Evolutionary conservation across 2,888 invertebrate genomes (phyloP).

Genomic region (Callosobruchus maculatus): DNA sequence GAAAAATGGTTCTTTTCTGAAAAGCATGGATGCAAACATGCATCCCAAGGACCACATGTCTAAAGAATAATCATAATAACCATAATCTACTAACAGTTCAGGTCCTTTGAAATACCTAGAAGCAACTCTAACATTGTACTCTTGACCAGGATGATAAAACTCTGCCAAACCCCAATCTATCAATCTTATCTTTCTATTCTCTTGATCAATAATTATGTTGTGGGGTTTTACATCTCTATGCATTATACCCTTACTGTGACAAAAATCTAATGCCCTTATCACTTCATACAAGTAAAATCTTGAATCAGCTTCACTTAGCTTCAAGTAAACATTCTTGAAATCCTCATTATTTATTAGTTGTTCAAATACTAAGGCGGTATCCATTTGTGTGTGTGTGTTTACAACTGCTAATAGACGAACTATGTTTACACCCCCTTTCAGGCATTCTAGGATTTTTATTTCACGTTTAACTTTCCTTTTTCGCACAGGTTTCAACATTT

Average conservation of each 20-base stretch:
- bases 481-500: conserved; percentile 46
- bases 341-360: conserved; percentile 41
- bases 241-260: conserved; percentile 48
- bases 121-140: conserved; percentile 47
- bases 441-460: conserved; percentile 45
- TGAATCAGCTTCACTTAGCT: conserved; percentile 42
- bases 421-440: conserved; percentile 43
- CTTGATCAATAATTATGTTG: conserved; percentile 44
- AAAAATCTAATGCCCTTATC: conserved; percentile 47
- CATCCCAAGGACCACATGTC: conserved; percentile 49
- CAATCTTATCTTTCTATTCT: conserved; percentile 37
- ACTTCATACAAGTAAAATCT: conserved; percentile 47
- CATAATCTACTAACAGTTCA: conserved; percentile 45
- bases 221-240: conserved; percentile 48
- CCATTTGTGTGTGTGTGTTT: conserved; percentile 27
- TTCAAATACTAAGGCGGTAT: conserved; percentile 44
- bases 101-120: conserved; percentile 48
- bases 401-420: conserved; percentile 40
- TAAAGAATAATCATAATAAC: conserved; percentile 46
- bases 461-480: conserved; percentile 46
- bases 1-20: conserved; percentile 47
- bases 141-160: conserved; percentile 46
- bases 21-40: conserved; percentile 47
- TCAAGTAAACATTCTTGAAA: conserved; percentile 45
- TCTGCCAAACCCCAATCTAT: conserved; percentile 49